Conservation (phyloP, 2,797 vertebrate genomes). For the Thunnus albacares region DNA sequence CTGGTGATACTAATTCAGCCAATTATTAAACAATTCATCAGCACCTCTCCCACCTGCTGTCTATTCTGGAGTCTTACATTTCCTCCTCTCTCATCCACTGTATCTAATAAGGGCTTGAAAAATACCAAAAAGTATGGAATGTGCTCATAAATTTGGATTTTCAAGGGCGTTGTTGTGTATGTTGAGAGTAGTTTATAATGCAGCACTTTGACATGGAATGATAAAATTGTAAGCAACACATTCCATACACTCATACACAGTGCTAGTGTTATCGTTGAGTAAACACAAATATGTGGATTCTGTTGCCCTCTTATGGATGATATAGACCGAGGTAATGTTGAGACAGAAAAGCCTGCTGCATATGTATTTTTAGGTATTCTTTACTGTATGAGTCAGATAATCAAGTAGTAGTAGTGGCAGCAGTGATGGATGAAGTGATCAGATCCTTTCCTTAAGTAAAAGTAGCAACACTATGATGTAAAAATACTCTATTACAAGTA, state of each 20-base stretch:
- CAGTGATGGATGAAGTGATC: background rate
- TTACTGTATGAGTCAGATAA: background rate
- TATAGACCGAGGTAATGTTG: background rate
- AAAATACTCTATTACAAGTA: background rate
- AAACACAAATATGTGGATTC: slow-evolving; percentile 43
- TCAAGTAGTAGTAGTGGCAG: background rate
- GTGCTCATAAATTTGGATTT: background rate
- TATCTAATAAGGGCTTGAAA: background rate
- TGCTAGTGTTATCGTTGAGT: background rate
- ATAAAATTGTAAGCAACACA: background rate
- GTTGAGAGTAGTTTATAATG: background rate
- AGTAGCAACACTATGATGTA: background rate
- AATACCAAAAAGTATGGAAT: background rate
- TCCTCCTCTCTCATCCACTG: background rate
- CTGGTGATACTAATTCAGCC: background rate
- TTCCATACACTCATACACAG: background rate
- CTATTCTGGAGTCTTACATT: too few species aligned
- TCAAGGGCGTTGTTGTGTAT: background rate
- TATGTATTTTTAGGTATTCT: background rate
- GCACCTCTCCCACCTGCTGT: background rate
- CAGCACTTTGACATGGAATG: background rate
- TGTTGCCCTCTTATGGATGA: slow-evolving; percentile 72
- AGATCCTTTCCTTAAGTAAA: background rate
- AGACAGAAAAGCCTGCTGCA: background rate
- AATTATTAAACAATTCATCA: background rate